Conservation (phyloP, 2,113 vertebrate species). For the Lamprologus lemairii region DNA sequence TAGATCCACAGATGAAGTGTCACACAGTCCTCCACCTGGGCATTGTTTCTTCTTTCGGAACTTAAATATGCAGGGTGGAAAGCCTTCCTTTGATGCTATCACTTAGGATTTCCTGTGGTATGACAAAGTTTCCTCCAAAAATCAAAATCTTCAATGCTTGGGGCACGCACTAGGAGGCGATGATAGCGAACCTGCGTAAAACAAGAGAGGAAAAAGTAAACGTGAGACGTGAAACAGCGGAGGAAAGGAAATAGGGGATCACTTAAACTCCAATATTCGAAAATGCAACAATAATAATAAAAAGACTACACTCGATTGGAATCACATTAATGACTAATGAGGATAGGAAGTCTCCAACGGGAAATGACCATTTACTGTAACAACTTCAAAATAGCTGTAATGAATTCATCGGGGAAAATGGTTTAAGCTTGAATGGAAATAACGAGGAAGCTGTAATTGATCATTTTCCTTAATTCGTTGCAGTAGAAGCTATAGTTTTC, state of each 20-base stretch:
- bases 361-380: background rate
- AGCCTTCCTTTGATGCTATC: background rate
- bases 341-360: background rate
- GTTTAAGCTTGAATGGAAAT: background rate
- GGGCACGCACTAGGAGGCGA: constrained; percentile 34
- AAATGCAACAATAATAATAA: background rate
- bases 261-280: background rate
- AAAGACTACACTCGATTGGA: background rate
- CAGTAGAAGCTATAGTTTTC: background rate
- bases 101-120: constrained; percentile 35
- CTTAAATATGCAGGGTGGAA: background rate
- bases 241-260: background rate
- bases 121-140: background rate
- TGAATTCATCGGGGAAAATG: background rate
- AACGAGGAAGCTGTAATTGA: background rate
- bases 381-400: background rate
- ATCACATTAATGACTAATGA: background rate
- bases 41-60: background rate
- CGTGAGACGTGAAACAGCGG: background rate
- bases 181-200: constrained; percentile 4
- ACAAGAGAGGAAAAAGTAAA: background rate
- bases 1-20: constrained; percentile 16
- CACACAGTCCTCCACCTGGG: constrained; percentile 7
- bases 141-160: background rate
- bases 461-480: background rate